Evolutionary conservation across 2,797 vertebrate genomes (phyloP).

Genomic region (Silurus aristotelis): DNA sequence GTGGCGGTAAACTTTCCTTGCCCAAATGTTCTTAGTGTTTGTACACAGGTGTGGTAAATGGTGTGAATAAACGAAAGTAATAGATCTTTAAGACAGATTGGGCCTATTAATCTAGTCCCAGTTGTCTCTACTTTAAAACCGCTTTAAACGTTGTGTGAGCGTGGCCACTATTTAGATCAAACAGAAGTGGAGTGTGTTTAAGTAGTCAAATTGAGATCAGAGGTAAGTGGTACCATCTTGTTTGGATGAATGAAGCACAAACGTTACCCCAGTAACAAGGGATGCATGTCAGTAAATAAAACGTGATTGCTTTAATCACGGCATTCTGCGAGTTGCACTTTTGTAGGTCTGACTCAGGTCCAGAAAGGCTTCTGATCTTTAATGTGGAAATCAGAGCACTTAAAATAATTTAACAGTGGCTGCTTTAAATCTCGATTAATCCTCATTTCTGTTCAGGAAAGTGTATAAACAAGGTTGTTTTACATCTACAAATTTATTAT

Average conservation of each 20-base stretch:
- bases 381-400: constrained; percentile 41
- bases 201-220: constrained; percentile 43
- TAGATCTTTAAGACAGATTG: constrained; percentile 9
- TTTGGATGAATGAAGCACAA: constrained; percentile 59
- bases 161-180: constrained; percentile 32
- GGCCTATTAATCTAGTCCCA: constrained; percentile 26
- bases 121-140: constrained; percentile 12
- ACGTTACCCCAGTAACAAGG: constrained; percentile 58
- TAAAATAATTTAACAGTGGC: constrained; percentile 24
- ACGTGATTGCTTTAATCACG: constrained; percentile 54
- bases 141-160: constrained; percentile 25
- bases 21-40: constrained; percentile 6
- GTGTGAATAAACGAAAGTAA: constrained; percentile 1
- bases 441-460: constrained; percentile 37
- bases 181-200: constrained; percentile 35
- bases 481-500: constrained; percentile 22
- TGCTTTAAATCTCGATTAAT: constrained; percentile 43
- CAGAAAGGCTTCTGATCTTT: constrained; percentile 42
- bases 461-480: constrained; percentile 17
- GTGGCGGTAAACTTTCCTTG: not conserved
- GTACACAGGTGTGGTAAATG: constrained; percentile 23
- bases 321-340: constrained; percentile 50
- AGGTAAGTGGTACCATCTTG: constrained; percentile 53
- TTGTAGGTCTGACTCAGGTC: constrained; percentile 24
- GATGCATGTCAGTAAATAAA: constrained; percentile 60